These are phyloP conservation scores for Paedocypris sp. DNA, from an alignment of 2,113 vertebrate genomes.

Conservation along the genomic window DNA sequence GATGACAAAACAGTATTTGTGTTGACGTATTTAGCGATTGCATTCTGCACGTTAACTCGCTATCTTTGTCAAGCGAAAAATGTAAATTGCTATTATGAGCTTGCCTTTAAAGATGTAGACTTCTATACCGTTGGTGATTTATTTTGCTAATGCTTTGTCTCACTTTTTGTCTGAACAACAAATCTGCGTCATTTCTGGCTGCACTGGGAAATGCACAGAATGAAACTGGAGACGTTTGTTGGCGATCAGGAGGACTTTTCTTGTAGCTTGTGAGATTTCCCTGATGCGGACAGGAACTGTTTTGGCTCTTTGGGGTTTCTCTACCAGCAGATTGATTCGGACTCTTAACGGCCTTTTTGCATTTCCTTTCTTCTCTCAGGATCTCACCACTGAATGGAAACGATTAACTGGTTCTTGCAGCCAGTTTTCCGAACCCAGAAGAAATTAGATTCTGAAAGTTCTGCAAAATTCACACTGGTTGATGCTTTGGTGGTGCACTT, in stretches of 20 bases:
- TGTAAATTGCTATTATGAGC: constrained; percentile 51
- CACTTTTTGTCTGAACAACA: constrained; percentile 29
- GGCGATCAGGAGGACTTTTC: not conserved
- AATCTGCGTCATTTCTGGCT: constrained; percentile 26
- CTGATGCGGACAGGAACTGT: too few species aligned
- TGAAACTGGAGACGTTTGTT: not conserved
- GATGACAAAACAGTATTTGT: constrained; percentile 55
- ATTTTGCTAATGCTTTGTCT: constrained; percentile 42
- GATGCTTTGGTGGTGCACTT: too few species aligned
- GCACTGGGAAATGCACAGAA: constrained; percentile 10
- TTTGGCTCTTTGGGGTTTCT: constrained; percentile 4
- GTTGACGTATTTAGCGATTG: constrained; percentile 53
- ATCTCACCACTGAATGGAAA: not conserved
- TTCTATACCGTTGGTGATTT: constrained; percentile 41
- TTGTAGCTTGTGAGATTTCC: not conserved
- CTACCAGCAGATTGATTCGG: constrained; percentile 39
- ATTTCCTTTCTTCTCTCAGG: not conserved
- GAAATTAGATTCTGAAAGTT: not conserved
- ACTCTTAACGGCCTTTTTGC: constrained; percentile 25
- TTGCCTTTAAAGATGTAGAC: constrained; percentile 47
- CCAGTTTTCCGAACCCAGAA: not conserved
- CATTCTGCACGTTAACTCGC: constrained; percentile 64
- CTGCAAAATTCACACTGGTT: too few species aligned
- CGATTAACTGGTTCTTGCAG: not conserved
- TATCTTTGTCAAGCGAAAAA: constrained; percentile 44